Base-by-base conservation (phyloP, 2,113 vertebrate genomes). In the Labrus mixtus region DNA sequence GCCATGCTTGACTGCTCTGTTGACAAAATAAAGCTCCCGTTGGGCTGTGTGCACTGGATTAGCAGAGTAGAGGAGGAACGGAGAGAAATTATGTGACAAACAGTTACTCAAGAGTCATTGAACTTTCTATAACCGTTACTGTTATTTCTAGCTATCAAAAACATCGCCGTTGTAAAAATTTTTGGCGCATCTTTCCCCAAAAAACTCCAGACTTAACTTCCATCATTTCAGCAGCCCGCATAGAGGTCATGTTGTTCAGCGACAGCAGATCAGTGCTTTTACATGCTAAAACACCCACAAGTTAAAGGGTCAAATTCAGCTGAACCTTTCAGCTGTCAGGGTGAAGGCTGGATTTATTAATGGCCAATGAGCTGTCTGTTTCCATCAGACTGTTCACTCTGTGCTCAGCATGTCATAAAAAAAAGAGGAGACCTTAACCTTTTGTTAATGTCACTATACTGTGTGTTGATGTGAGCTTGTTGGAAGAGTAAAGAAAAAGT, bases 341-440 rank as follows among this genome's bases (percentile, higher is more conserved):
- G 71, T 75, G 51, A 87, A 64, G 63, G 51, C 37, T 48, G 37
- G n/a, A 75, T 79, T 79, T 86, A 82, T 74, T 82, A 75, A 84
- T 72, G 81, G 65, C 36, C 78, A 78, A 50, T 76, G 77, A 80
- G 73, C 77, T 83, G 82, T 64, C 82, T 37, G 68, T 80, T 81
- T 62, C 72, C 56, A 68, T 87, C 66, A 55, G 36, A 36, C 55
- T 23, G 57, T 23, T 20, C 50, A 19, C 17, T 22, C 69, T 10
- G 10, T 46, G 12, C 19, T 66, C 23, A 25, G 43, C 20, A 58
- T 41, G n/a, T 75, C 8, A n/a, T 60, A 45, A 17, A 22, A 17
- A 17, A 22, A 17, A 22, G 50, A 62, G 39, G 56, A 43, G 20
- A 33, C n/a, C 13, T 11, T 13, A 45, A n/a, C n/a, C 41, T 61